A percentile compares a stretch with the other conserved stretches of the same genome.
phyloP scores from a whole-genome alignment of 2,888 invertebrate species.

The Trachelus troglodyta region DNA sequence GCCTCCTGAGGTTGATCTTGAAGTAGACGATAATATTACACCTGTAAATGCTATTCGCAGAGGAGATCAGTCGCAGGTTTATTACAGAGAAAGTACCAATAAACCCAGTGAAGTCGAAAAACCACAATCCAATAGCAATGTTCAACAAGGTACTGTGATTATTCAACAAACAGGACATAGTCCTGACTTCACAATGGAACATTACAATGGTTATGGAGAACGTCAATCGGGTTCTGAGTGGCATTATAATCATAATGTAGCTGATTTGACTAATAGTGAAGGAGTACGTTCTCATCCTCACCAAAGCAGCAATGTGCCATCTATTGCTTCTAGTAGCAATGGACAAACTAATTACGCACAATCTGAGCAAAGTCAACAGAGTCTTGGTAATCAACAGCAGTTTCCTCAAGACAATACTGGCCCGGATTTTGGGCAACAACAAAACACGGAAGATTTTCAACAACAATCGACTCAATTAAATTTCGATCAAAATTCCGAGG shows the following conservation, averaged over 20 bases:
- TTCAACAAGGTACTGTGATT: not conserved
- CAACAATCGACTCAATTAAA: constrained; percentile 28
- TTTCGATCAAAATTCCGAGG: not conserved
- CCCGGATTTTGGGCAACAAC: constrained; percentile 17
- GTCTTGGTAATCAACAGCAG: not conserved
- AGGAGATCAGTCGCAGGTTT: not conserved
- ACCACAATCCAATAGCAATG: not conserved
- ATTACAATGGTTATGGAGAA: constrained; percentile 23
- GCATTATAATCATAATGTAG: constrained; percentile 44
- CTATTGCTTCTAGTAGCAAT: not conserved
- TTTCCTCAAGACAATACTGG: not conserved
- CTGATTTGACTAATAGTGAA: constrained; percentile 41
- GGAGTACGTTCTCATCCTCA: not conserved
- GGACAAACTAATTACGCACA: not conserved
- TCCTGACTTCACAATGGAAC: not conserved
- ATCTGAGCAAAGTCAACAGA: not conserved
- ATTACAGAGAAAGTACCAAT: not conserved
- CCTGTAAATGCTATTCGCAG: constrained; percentile 13
- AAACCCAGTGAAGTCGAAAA: not conserved
- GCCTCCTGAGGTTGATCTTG: not conserved
- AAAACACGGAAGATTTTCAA: constrained; percentile 39
- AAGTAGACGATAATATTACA: not conserved
- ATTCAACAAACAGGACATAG: not conserved
- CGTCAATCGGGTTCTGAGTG: constrained; percentile 31
- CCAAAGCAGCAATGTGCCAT: not conserved